Conservation (phyloP, 2,113 vertebrate genomes). For the Centropus unirufus region DNA sequence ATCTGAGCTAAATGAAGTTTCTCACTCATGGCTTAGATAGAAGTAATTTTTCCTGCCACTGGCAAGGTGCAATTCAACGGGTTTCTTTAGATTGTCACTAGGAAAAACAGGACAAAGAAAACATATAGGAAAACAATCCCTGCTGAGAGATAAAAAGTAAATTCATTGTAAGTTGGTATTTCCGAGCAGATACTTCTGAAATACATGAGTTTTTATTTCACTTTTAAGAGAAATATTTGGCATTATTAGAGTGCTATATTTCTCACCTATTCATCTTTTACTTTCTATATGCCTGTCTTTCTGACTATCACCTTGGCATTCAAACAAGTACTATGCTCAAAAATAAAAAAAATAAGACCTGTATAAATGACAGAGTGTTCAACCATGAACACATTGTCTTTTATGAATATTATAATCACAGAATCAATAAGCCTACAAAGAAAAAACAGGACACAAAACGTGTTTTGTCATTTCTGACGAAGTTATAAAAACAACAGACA, state of each 20-base stretch:
- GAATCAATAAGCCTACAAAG: conserved; percentile 98
- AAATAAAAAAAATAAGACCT: conserved; percentile 83
- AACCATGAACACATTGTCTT: conserved; percentile 89
- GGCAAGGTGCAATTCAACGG: not conserved
- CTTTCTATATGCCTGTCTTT: conserved; percentile 74
- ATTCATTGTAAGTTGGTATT: conserved; percentile 55
- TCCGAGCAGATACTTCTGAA: conserved; percentile 67
- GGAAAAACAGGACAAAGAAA: conserved; percentile 57
- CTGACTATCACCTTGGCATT: conserved; percentile 85
- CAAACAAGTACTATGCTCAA: conserved; percentile 80
- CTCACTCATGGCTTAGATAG: conserved; percentile 12
- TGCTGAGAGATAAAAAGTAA: conserved; percentile 54
- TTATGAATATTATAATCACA: conserved; percentile 99
- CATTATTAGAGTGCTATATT: conserved; percentile 73
- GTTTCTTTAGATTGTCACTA: not conserved
- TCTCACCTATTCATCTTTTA: conserved; percentile 80
- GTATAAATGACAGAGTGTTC: conserved; percentile 85
- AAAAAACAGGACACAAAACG: conserved; percentile 97
- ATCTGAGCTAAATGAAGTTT: conserved; percentile 33
- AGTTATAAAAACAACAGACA: conserved; percentile 99
- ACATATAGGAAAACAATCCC: conserved; percentile 28
- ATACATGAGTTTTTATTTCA: conserved; percentile 50
- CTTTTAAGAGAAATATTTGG: conserved; percentile 77
- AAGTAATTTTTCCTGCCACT: not conserved
- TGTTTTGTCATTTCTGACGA: conserved; percentile 99